These are phyloP conservation scores for Phataginus tricuspis DNA, from an alignment of 2,797 vertebrate species.

Conservation along the genomic window DNA sequence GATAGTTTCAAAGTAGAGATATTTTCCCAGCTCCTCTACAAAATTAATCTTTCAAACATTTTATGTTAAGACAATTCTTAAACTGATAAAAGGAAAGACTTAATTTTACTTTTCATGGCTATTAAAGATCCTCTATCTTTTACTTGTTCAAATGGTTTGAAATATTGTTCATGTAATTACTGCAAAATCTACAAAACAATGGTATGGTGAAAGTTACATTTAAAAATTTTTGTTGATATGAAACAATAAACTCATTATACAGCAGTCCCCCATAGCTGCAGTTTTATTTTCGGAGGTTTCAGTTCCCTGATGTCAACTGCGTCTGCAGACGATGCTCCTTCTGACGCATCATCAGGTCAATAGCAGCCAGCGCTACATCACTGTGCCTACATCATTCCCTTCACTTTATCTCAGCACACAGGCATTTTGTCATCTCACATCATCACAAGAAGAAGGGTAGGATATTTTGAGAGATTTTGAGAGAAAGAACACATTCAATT, in stretches of 20 bases:
- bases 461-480: too few species aligned
- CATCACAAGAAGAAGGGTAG: too few species aligned
- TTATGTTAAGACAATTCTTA: neutral
- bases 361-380: too few species aligned
- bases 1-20: neutral
- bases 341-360: too few species aligned
- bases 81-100: neutral
- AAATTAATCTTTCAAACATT: neutral
- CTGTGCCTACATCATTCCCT: too few species aligned
- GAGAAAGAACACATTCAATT: too few species aligned
- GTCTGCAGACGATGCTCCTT: too few species aligned
- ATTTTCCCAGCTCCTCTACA: neutral
- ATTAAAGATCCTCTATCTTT: conserved; percentile 9
- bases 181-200: neutral
- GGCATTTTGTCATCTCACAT: too few species aligned
- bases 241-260: neutral
- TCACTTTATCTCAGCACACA: too few species aligned
- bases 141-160: neutral
- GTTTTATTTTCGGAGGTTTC: too few species aligned
- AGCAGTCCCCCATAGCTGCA: too few species aligned
- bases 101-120: neutral
- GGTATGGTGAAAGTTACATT: neutral
- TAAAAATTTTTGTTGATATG: neutral
- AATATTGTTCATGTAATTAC: neutral
- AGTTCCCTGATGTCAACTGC: too few species aligned